Evolutionary conservation across 2,113 vertebrate genomes (phyloP).

Genomic region (Nipponia nippon): DNA sequence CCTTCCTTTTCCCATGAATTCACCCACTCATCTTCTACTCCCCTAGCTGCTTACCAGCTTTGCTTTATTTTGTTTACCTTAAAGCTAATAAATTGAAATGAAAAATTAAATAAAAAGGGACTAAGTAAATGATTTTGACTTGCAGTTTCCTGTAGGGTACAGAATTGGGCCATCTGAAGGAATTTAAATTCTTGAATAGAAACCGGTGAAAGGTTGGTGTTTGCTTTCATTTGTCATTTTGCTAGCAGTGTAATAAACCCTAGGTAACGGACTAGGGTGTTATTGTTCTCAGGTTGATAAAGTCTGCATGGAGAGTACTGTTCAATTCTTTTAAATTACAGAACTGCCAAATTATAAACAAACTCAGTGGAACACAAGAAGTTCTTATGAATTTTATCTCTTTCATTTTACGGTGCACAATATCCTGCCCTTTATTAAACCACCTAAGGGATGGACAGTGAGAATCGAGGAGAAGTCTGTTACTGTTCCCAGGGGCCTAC

Average conservation of each 20-base stretch:
- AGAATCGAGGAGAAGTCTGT: not conserved
- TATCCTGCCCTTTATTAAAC: slow-evolving; percentile 55
- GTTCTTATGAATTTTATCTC: not conserved
- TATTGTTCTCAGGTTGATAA: slow-evolving; percentile 11
- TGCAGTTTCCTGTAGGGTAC: not conserved
- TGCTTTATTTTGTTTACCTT: not conserved
- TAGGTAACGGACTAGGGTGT: not conserved
- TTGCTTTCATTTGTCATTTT: not conserved
- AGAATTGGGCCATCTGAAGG: not conserved
- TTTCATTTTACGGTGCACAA: not conserved
- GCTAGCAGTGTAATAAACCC: not conserved
- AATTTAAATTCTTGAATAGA: not conserved
- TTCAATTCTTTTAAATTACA: not conserved
- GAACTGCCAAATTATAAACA: not conserved
- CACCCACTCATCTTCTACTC: not conserved
- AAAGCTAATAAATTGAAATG: not conserved
- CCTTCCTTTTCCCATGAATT: not conserved
- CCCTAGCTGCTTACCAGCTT: not conserved
- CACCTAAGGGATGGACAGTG: not conserved
- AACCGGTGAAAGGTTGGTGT: not conserved
- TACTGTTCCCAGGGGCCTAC: not conserved
- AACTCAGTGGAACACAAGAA: not conserved
- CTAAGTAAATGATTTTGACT: not conserved
- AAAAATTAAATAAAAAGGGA: not conserved
- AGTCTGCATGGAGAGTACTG: not conserved